Base-by-base conservation (phyloP, 2,888 invertebrate genomes). In the Hirtodrosophila duncani region DNA sequence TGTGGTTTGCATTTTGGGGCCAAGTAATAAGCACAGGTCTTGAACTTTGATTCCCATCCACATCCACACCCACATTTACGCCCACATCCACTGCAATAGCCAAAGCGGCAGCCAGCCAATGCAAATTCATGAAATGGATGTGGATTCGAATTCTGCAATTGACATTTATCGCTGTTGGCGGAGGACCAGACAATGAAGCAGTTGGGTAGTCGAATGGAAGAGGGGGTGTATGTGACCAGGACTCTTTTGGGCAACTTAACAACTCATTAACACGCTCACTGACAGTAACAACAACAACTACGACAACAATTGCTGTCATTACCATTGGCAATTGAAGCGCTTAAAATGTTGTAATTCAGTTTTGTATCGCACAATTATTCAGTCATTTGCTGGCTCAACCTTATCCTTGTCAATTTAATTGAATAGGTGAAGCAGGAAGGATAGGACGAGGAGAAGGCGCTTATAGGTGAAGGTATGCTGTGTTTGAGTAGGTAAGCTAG, bases 221-320 rank as follows among this genome's bases (percentile, higher is more conserved):
- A 23, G 24, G 11, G 38, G 21, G n/a, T n/a, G n/a, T n/a, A n/a
- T n/a, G n/a, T n/a, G n/a, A n/a, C n/a, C n/a, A 37, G 43, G 49
- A 53, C 55, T 51, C 74, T 67, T 44, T 56, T 37, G 66, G 43
- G 33, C 53, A 63, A 71, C 60, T 80, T 67, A 72, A 77, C 81
- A 72, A 64, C 74, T 75, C 80, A 71, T 71, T 71, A 77, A 80
- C 81, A 77, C 58, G 46, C 53, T 55, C 68, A n/a, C n/a, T n/a
- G n/a, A n/a, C n/a, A n/a, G n/a, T n/a, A n/a, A n/a, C n/a, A n/a
- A n/a, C n/a, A n/a, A n/a, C n/a, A n/a, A n/a, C 21, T 27, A 31
- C 51, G 51, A 37, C 27, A 59, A 61, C 65, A 61, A 65, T 69
- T 69, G 57, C 62, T 67, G 66, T 52, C 49, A 48, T 36, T 39